These are phyloP conservation scores for Sesamia inferens DNA, from an alignment of 2,888 invertebrate genomes.

Conservation along the genomic window DNA sequence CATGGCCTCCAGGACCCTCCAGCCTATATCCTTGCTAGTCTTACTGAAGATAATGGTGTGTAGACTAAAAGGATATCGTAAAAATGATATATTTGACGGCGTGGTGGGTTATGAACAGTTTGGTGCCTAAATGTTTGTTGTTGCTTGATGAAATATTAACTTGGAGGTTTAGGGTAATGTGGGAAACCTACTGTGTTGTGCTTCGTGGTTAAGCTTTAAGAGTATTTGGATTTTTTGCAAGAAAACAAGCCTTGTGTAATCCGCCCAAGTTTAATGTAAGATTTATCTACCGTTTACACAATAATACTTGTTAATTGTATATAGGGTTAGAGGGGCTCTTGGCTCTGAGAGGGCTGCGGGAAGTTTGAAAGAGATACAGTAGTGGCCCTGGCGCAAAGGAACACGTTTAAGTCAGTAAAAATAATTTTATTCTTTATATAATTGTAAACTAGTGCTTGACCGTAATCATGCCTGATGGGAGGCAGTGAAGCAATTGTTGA, in stretches of 20 bases:
- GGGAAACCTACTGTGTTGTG: too few relatives aligned
- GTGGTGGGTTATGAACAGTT: conserved; percentile 10
- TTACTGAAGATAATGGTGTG: conserved; percentile 18
- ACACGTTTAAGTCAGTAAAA: too few relatives aligned
- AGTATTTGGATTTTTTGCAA: background rate
- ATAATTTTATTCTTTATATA: too few relatives aligned
- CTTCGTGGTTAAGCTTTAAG: background rate
- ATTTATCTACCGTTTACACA: background rate
- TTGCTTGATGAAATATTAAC: conserved; percentile 4
- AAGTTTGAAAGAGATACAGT: too few relatives aligned
- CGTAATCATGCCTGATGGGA: too few relatives aligned
- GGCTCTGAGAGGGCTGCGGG: too few relatives aligned
- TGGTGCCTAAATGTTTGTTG: conserved; percentile 15
- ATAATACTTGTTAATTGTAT: too few relatives aligned
- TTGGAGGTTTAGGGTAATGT: background rate
- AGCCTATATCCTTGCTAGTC: conserved; percentile 35
- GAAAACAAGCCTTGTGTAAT: background rate
- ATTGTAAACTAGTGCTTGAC: too few relatives aligned
- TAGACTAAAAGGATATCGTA: conserved; percentile 29
- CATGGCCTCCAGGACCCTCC: conserved; percentile 48
- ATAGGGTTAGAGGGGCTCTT: too few relatives aligned
- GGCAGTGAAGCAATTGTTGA: too few relatives aligned
- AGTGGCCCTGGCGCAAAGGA: too few relatives aligned
- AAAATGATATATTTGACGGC: conserved; percentile 30
- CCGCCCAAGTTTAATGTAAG: too few relatives aligned